Base-by-base conservation (phyloP, 2,113 vertebrate genomes). In the Paradoxurus hermaphroditus region DNA sequence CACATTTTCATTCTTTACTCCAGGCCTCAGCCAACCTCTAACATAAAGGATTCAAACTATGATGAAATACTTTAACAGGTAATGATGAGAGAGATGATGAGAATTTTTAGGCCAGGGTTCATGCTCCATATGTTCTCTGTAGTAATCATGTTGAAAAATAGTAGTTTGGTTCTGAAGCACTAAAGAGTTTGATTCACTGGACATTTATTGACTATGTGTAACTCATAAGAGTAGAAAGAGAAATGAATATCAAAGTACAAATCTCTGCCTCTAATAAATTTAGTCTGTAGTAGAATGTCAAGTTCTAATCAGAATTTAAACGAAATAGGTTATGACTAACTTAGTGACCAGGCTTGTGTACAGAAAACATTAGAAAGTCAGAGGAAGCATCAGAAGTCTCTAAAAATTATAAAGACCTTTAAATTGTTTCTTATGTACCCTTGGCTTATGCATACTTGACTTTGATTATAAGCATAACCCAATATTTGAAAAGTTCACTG, bases 401-500 rank as follows among this genome's bases (percentile, higher is more conserved):
- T 63, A 39, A 88, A 97, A 96, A 21, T 77, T 89, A 79, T 68
- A 34, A 90, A 96, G 62, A 96, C 36, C 89, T 82, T 94, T 84
- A 94, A 93, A 77, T 93, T 72, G 23, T 85, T 95, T 93, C 65
- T 84, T 93, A 88, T 49, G 75, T 97, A 98, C 97, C 67, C 94
- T 93, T 97, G 95, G 97, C 90, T 98, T 97, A 59, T 97, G 73
- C 90, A 34, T 97, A 97, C 97, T 98, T 98, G 95, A 96, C 96
- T 98, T 97, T 98, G 97, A 98, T 94, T 97, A 84, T 97, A 97
- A 97, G 94, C 59, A 93, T 98, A 97, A 96, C 94, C 93, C 59
- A 95, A 59, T 39, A 78, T 96, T 97, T 97, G 88, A 98, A 98
- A 98, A 98, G 98, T 98, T 98, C 98, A 98, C 97, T 97, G 96